Conservation (phyloP, 2,797 vertebrate genomes). For the Cephalopachus bancanus region DNA sequence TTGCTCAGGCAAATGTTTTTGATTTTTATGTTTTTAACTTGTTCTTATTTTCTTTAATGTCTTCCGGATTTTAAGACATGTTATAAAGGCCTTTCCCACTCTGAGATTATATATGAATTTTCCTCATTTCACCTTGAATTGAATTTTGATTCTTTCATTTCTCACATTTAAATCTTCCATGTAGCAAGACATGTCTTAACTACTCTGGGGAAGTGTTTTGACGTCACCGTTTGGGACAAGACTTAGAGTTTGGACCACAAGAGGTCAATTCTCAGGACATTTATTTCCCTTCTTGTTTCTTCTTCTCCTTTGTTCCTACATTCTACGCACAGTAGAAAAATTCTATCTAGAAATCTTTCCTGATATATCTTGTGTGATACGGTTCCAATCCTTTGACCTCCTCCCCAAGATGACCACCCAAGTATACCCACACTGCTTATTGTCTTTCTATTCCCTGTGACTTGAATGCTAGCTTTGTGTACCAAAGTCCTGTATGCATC, state of each 20-base stretch:
- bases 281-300: background rate
- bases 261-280: background rate
- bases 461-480: background rate
- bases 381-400: background rate
- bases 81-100: background rate
- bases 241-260: background rate
- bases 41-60: background rate
- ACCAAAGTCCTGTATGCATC: background rate
- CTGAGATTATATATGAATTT: background rate
- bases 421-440: background rate
- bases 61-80: background rate
- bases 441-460: background rate
- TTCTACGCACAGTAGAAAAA: background rate
- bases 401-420: background rate
- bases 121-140: background rate
- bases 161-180: background rate
- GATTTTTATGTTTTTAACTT: background rate
- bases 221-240: background rate
- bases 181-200: background rate
- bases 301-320: background rate
- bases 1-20: background rate
- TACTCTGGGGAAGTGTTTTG: constrained; percentile 17
- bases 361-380: background rate
- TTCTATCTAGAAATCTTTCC: background rate
- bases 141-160: background rate